Evolutionary conservation across 2,113 vertebrate species (phyloP).

Genomic region (Mixornis gularis): DNA sequence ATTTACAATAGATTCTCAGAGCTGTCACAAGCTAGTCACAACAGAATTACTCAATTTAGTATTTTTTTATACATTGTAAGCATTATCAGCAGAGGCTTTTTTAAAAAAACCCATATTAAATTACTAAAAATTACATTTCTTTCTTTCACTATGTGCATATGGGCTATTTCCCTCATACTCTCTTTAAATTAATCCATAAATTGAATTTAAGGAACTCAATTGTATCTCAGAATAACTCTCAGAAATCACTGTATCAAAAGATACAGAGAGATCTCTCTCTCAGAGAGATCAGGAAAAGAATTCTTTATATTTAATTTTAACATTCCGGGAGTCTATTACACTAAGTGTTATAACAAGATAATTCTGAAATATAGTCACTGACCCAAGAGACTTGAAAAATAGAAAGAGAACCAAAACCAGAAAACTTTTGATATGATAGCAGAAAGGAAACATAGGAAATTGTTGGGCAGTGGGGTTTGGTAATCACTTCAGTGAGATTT

Average conservation of each 20-base stretch:
- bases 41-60: not conserved
- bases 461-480: not conserved
- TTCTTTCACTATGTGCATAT: not conserved
- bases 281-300: not conserved
- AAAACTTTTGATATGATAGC: not conserved
- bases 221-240: not conserved
- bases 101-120: not conserved
- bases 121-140: not conserved
- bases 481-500: not conserved
- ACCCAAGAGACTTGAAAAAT: not conserved
- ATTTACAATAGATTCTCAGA: not conserved
- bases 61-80: not conserved
- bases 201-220: not conserved
- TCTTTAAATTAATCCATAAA: not conserved
- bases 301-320: not conserved
- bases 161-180: not conserved
- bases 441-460: not conserved
- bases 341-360: not conserved
- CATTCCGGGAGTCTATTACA: not conserved
- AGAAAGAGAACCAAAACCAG: not conserved
- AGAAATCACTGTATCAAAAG: not conserved
- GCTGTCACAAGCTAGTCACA: not conserved
- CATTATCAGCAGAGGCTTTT: not conserved
- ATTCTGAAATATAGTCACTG: not conserved
- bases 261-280: too few relatives aligned